phyloP scores from a whole-genome alignment of 64 coral and sea anemone species.

The Actinia equina region DNA sequence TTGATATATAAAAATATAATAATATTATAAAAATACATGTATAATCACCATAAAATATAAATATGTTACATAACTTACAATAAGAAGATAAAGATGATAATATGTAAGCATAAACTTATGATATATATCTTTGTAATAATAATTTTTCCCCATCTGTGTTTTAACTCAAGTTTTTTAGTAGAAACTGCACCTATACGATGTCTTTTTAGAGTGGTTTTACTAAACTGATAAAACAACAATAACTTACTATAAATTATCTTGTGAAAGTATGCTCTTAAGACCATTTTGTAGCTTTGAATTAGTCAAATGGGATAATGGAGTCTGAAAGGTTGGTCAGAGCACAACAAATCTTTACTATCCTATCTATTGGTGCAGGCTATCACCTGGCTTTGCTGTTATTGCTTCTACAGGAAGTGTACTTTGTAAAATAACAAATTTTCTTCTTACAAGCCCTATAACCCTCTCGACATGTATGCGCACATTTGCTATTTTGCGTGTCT shows the following conservation, averaged over 20 bases:
- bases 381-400: not conserved
- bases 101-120: too few species aligned
- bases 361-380: constrained; percentile 8
- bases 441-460: constrained; percentile 1
- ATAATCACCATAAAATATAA: too few species aligned
- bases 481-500: constrained; percentile 40
- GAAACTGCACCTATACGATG: too few species aligned
- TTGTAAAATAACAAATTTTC: constrained; percentile 8
- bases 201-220: too few species aligned
- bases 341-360: constrained; percentile 18
- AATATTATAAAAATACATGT: too few species aligned
- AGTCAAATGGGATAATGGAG: constrained; percentile 23
- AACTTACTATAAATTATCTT: not conserved
- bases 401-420: constrained; percentile 4
- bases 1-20: too few species aligned
- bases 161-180: too few species aligned
- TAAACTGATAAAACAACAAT: too few species aligned
- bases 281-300: not conserved
- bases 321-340: constrained; percentile 28
- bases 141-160: too few species aligned
- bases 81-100: too few species aligned
- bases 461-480: constrained; percentile 31
- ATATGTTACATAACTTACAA: too few species aligned
- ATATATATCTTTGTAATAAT: too few species aligned
- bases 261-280: not conserved